These are phyloP conservation scores for Podarcis muralis DNA, from an alignment of 2,113 vertebrate species.

Conservation along the genomic window DNA sequence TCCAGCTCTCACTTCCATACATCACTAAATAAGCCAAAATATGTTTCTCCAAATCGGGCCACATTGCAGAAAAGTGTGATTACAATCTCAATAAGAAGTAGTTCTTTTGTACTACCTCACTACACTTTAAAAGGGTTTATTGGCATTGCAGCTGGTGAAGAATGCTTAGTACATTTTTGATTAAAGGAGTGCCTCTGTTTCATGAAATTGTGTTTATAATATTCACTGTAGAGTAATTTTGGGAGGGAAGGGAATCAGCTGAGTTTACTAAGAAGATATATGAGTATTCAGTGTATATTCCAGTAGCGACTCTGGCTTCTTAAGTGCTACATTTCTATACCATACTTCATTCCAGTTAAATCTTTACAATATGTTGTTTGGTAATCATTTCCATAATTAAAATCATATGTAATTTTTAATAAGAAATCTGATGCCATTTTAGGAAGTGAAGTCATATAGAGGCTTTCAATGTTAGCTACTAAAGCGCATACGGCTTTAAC, in stretches of 20 bases:
- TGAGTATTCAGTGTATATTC: neutral
- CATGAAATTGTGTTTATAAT: constrained; percentile 6
- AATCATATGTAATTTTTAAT: constrained; percentile 36
- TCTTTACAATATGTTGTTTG: constrained; percentile 39
- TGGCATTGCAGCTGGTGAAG: neutral
- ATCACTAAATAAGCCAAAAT: neutral
- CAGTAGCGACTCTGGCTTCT: neutral
- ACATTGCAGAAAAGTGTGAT: neutral
- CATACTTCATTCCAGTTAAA: neutral
- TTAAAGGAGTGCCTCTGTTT: neutral
- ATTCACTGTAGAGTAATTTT: neutral
- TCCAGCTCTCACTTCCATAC: too few species aligned
- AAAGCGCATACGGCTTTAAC: neutral
- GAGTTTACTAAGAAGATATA: neutral
- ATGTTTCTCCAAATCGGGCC: neutral
- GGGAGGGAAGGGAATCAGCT: neutral
- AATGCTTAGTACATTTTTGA: neutral
- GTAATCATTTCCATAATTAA: constrained; percentile 46
- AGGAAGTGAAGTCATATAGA: constrained; percentile 32
- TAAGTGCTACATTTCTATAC: neutral
- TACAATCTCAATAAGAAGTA: neutral
- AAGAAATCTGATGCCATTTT: constrained; percentile 17
- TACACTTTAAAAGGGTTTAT: neutral
- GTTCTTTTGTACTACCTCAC: neutral
- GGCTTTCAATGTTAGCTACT: neutral